These are phyloP conservation scores for Incurvaria masculella DNA, from an alignment of 2,888 invertebrate genomes.

Conservation along the genomic window DNA sequence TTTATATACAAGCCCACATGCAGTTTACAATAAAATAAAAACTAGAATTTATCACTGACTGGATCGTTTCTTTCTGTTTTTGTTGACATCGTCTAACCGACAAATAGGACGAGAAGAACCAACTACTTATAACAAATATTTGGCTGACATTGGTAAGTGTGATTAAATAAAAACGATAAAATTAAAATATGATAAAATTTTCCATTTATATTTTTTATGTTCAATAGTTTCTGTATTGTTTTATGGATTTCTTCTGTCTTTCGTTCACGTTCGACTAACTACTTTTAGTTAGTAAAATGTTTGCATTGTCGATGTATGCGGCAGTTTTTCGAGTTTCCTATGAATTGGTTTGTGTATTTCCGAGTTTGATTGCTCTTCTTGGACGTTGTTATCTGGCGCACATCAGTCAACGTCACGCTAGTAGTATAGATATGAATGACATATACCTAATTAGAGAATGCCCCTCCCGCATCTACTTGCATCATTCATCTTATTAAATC, in stretches of 20 bases:
- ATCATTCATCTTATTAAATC: no score
- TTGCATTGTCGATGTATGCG: conserved; percentile 40
- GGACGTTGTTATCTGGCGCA: not conserved
- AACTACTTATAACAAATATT: conserved; percentile 92
- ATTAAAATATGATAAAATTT: conserved; percentile 51
- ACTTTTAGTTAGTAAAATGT: conserved; percentile 23
- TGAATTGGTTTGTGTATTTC: not conserved
- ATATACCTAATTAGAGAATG: no score
- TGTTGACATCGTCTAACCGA: conserved; percentile 66
- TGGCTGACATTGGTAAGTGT: conserved; percentile 94
- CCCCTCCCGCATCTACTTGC: no score
- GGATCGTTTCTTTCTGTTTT: conserved; percentile 64
- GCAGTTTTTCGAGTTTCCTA: conserved; percentile 29
- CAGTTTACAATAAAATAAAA: not conserved
- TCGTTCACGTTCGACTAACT: conserved; percentile 30
- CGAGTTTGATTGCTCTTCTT: not conserved
- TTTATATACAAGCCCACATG: not conserved
- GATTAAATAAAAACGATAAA: conserved; percentile 51
- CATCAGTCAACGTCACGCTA: not conserved
- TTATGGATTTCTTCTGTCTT: conserved; percentile 23
- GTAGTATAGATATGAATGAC: not conserved
- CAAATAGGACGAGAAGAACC: conserved; percentile 91
- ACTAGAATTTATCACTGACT: conserved; percentile 36
- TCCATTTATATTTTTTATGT: conserved; percentile 28
- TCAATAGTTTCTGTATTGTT: conserved; percentile 27